Base-by-base conservation (phyloP, 30 jellyfish, hydroid and myxozoan genomes). In the Euphysa ruthae region DNA sequence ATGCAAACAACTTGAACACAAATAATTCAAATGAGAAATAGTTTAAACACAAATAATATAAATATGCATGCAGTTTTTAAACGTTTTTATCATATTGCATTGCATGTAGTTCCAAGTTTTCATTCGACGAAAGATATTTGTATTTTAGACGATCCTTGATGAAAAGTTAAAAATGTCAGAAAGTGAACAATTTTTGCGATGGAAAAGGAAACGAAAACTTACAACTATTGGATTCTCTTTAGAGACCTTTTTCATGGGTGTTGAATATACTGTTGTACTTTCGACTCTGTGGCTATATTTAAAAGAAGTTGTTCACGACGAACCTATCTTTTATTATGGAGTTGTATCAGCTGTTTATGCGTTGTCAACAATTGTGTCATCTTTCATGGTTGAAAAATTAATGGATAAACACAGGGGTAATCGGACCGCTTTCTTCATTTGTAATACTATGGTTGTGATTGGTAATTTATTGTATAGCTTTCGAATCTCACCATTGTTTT, bases 401-500 rank as follows among this genome's bases (percentile, higher is more conserved):
- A 43, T 55, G 31, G 84, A 71, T 32, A 57, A 58, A 57, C 16
- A 65, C 12, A 25, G 66, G n/a, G 33, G 24, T n/a, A 49, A 29
- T 20, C 38, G 69, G 4, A 19, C n/a, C 4, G 58, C 43, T 31
- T 25, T 71, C 21, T 49, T 71, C 0, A n/a, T 57, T 20, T 14
- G 73, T 32, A 55, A 71, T 69, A 71, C 69, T 20, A 55, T 71
- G 13, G 69, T 24, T 19, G 16, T 71, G 19, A 42, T 71, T 22
- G 84, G 84, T n/a, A 71, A 71, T 34, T 21, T 71, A 12, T 30
- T 71, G 20, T 71, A 71, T 25, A 25, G 81, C 8, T 18, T 71
- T 4, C 84, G 16, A 3, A 55, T 28, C 82, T 71, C 84, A 6
- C 80, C 80, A 0, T 25, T 46, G 84, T 8, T 55, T 7, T 32